Conservation (phyloP, 1,140 invertebrate genomes). For the Metopolophium dirhodum region DNA sequence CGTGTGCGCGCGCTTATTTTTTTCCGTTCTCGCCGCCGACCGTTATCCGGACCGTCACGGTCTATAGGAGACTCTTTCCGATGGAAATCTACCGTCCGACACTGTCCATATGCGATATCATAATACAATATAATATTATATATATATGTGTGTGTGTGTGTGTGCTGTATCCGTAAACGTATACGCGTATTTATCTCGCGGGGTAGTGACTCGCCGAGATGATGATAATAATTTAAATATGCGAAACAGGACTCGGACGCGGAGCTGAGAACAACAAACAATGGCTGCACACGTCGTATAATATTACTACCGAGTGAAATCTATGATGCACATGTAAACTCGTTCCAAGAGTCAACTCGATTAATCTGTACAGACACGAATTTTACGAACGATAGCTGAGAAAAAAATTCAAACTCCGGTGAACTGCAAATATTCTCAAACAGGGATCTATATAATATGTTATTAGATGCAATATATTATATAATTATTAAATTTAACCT, state of each 20-base stretch:
- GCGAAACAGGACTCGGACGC: background rate
- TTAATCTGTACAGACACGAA: no score
- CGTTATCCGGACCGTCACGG: constrained; percentile 43
- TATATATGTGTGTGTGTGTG: no score
- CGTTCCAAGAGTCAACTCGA: background rate
- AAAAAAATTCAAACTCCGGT: no score
- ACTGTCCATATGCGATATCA: background rate
- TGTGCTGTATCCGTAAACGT: background rate
- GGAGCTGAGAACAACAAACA: background rate
- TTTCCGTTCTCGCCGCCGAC: background rate
- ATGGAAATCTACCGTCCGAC: background rate
- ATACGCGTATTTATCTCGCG: background rate
- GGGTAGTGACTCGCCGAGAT: background rate
- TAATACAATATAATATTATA: no score
- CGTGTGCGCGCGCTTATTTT: background rate
- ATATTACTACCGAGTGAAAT: background rate
- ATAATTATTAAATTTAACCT: no score
- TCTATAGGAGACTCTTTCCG: constrained; percentile 23
- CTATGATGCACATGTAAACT: background rate
- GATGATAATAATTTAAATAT: background rate
- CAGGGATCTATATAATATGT: no score
- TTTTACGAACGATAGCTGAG: no score
- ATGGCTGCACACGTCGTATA: background rate
- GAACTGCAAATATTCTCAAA: no score
- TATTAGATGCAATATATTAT: no score